Conservation (phyloP, 1,140 invertebrate genomes). For the Cydia fagiglandana region DNA sequence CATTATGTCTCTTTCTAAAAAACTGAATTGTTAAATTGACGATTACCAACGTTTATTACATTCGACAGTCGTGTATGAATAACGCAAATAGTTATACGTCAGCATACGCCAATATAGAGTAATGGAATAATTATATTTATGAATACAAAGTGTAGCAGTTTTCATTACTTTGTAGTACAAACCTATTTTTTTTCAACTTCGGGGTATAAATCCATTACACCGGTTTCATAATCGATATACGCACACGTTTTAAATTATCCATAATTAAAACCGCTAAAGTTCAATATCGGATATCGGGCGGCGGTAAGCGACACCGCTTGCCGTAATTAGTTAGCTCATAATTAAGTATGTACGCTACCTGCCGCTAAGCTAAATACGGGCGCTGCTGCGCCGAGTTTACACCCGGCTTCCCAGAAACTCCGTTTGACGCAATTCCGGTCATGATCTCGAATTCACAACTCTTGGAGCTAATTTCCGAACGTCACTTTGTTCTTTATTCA, state of each 20-base stretch:
- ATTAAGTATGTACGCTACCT: constrained; percentile 38
- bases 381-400: constrained; percentile 58
- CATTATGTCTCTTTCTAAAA: too few relatives aligned
- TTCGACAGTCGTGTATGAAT: too few relatives aligned
- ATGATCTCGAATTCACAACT: constrained; percentile 70
- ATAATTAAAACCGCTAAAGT: constrained; percentile 28
- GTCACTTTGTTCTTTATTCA: constrained; percentile 78
- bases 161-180: too few relatives aligned
- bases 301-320: constrained; percentile 22
- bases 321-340: constrained; percentile 23
- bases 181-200: too few relatives aligned
- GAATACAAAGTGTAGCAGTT: too few relatives aligned
- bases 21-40: neutral
- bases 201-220: too few relatives aligned
- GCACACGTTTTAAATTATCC: constrained; percentile 4
- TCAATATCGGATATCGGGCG: constrained; percentile 25
- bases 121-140: too few relatives aligned
- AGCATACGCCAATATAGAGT: too few relatives aligned
- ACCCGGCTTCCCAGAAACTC: constrained; percentile 70
- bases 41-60: too few relatives aligned
- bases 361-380: constrained; percentile 53
- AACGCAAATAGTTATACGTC: too few relatives aligned
- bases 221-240: too few relatives aligned
- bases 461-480: constrained; percentile 77
- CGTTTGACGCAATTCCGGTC: constrained; percentile 74